phyloP scores from a whole-genome alignment of 1,140 invertebrate genomes.

The Trichonephila inaurata region DNA sequence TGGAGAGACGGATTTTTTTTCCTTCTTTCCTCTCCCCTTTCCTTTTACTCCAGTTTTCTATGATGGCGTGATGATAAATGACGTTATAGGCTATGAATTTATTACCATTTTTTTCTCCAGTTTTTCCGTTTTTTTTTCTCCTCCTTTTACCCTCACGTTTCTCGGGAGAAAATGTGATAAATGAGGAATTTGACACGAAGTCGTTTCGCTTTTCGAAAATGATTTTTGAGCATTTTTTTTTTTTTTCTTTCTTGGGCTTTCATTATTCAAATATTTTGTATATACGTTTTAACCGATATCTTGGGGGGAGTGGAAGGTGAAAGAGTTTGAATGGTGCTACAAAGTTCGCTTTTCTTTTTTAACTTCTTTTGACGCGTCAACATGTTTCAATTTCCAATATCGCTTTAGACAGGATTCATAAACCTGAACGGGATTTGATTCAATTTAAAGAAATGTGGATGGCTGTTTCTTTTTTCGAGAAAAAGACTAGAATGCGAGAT shows the following conservation, averaged over 20 bases:
- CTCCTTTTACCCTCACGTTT: background rate
- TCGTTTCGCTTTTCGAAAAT: slow-evolving; percentile 47
- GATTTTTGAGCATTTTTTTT: slow-evolving; percentile 12
- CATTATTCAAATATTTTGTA: slow-evolving; percentile 56
- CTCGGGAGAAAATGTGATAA: slow-evolving; percentile 44
- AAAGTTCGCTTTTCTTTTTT: slow-evolving; percentile 6
- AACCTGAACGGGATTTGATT: slow-evolving; percentile 14
- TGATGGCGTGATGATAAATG: slow-evolving; percentile 45
- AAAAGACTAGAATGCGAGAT: too few species aligned
- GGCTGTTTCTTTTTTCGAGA: background rate
- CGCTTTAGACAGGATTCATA: background rate
- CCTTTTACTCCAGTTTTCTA: slow-evolving; percentile 16
- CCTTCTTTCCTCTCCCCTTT: background rate
- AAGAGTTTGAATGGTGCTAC: slow-evolving; percentile 6
- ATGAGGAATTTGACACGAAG: slow-evolving; percentile 48
- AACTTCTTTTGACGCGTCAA: background rate
- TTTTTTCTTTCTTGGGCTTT: slow-evolving; percentile 3
- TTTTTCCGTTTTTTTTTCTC: background rate
- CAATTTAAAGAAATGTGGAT: background rate
- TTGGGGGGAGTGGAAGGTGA: background rate
- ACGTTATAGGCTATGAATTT: slow-evolving; percentile 55
- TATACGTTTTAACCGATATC: slow-evolving; percentile 24
- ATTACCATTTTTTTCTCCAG: slow-evolving; percentile 25
- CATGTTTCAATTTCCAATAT: slow-evolving; percentile 24
- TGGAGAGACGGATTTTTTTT: slow-evolving; percentile 1